Conservation (phyloP, 2,888 invertebrate species). For the Miltochrista miniata region DNA sequence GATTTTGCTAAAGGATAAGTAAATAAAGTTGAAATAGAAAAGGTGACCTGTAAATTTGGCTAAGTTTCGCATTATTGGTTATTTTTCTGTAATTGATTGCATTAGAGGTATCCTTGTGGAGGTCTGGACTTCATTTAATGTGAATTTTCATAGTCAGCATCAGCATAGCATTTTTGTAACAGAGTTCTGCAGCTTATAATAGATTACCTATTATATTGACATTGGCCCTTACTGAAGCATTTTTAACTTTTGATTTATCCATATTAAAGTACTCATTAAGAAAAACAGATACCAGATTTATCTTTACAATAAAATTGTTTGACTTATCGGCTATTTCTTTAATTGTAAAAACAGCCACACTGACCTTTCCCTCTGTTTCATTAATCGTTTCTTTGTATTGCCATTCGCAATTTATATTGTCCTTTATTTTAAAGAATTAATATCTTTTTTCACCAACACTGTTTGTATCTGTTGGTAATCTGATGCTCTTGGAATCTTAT, state of each 20-base stretch:
- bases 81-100: too few relatives aligned
- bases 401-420: constrained; percentile 50
- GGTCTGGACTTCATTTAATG: too few relatives aligned
- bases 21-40: too few relatives aligned
- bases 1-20: not conserved
- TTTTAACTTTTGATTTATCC: constrained; percentile 5
- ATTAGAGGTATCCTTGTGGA: too few relatives aligned
- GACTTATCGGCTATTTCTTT: constrained; percentile 41
- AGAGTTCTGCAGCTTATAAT: too few relatives aligned
- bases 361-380: constrained; percentile 52
- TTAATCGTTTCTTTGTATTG: constrained; percentile 59
- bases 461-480: constrained; percentile 42
- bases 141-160: too few relatives aligned
- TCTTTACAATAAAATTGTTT: constrained; percentile 23
- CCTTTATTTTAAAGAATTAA: constrained; percentile 43
- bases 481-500: constrained; percentile 37
- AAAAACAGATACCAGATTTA: constrained; percentile 18
- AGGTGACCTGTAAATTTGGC: too few relatives aligned
- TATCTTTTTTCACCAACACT: constrained; percentile 45
- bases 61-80: too few relatives aligned
- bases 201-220: too few relatives aligned
- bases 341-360: constrained; percentile 41
- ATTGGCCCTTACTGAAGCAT: too few relatives aligned
- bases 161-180: too few relatives aligned
- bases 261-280: not conserved